These are phyloP conservation scores for Drosophila oshimai DNA, from an alignment of 1,140 invertebrate genomes.

Conservation along the genomic window DNA sequence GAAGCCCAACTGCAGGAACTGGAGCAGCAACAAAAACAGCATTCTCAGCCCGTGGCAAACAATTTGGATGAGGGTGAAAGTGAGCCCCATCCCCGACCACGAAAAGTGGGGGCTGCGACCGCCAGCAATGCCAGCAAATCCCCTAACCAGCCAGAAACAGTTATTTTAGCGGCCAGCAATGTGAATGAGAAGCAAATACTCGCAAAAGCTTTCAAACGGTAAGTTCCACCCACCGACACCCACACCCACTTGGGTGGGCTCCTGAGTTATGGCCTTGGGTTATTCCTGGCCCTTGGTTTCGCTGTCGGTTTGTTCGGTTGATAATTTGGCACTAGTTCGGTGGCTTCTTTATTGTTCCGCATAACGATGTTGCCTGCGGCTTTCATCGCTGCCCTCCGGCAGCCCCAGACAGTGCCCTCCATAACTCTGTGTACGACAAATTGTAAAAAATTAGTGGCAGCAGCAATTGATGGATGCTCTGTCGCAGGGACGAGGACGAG, in stretches of 20 bases:
- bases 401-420: slow-evolving; percentile 24
- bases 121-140: slow-evolving; percentile 45
- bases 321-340: slow-evolving; percentile 77
- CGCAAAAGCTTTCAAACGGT: slow-evolving; percentile 81
- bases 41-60: slow-evolving; percentile 40
- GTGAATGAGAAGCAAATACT: slow-evolving; percentile 82
- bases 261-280: slow-evolving; percentile 29
- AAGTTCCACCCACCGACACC: slow-evolving; percentile 58
- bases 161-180: slow-evolving; percentile 82
- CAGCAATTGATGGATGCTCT: slow-evolving; percentile 38
- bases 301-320: slow-evolving; percentile 40
- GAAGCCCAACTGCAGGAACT: slow-evolving; percentile 53
- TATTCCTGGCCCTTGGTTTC: slow-evolving; percentile 3
- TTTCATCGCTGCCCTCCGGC: slow-evolving; percentile 24
- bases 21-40: slow-evolving; percentile 35
- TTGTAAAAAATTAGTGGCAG: slow-evolving; percentile 57
- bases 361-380: slow-evolving; percentile 54
- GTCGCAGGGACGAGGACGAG: background rate
- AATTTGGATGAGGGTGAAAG: slow-evolving; percentile 53
- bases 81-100: background rate
- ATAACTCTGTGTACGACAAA: slow-evolving; percentile 69
- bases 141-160: slow-evolving; percentile 71
- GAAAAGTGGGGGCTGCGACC: slow-evolving; percentile 41
- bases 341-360: slow-evolving; percentile 61
- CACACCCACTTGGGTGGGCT: no score